These are phyloP conservation scores for Tenthredo amoena DNA, from an alignment of 2,888 invertebrate species.

Conservation along the genomic window DNA sequence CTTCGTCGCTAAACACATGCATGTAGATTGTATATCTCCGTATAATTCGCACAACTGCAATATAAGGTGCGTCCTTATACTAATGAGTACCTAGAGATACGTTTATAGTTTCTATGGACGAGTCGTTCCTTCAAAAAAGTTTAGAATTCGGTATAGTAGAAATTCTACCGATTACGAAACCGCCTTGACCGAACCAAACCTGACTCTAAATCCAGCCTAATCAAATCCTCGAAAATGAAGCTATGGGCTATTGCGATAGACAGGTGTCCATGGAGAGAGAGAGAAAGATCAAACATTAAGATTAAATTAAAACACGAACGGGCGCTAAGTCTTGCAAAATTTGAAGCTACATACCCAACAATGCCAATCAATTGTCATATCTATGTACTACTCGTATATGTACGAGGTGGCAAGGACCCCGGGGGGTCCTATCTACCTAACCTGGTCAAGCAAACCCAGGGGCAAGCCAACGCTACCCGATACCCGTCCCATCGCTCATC, in stretches of 20 bases:
- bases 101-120: not conserved
- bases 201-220: not conserved
- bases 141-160: not conserved
- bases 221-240: not conserved
- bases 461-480: conserved; percentile 38
- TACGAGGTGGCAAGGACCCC: conserved; percentile 17
- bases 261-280: not conserved
- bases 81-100: no score
- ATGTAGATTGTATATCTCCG: not conserved
- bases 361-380: conserved; percentile 36
- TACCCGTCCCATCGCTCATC: conserved; percentile 55
- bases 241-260: conserved; percentile 6
- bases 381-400: not conserved
- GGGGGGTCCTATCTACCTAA: conserved; percentile 18
- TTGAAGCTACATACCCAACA: not conserved
- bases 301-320: not conserved
- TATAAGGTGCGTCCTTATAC: not conserved
- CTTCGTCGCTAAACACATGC: not conserved
- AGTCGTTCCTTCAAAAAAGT: not conserved
- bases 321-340: conserved; percentile 22
- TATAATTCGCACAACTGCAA: not conserved
- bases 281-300: not conserved
- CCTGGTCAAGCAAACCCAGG: conserved; percentile 1
- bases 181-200: not conserved
- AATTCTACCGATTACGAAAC: not conserved